phyloP scores from a whole-genome alignment of 2,113 vertebrate species.

The Microtus oregoni region DNA sequence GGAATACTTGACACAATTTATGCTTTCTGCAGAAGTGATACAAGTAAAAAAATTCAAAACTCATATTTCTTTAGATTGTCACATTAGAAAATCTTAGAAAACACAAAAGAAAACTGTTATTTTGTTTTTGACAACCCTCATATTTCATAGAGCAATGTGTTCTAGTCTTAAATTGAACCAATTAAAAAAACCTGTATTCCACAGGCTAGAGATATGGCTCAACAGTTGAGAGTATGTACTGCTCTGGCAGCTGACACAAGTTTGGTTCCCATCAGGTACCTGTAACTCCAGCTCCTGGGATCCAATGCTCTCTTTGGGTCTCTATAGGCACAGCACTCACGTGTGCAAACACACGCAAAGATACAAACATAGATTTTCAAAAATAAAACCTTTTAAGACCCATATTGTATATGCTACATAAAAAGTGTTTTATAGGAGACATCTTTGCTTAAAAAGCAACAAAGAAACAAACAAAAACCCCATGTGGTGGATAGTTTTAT shows the following conservation, averaged over 20 bases:
- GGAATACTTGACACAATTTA: constrained; percentile 20
- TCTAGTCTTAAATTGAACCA: constrained; percentile 14
- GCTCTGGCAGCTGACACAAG: neutral
- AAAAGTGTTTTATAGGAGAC: neutral
- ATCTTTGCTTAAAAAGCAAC: constrained; percentile 29
- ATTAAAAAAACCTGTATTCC: constrained; percentile 13
- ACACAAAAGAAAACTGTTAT: neutral
- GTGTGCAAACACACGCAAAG: neutral
- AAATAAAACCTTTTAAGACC: neutral
- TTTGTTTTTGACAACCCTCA: constrained; percentile 3
- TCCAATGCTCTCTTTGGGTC: neutral
- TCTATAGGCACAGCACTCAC: neutral
- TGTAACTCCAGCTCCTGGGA: neutral
- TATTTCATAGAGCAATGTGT: neutral
- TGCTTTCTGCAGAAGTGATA: constrained; percentile 39
- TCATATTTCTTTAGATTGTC: neutral
- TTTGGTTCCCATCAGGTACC: neutral
- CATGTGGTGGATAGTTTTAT: neutral
- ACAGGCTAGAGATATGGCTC: neutral
- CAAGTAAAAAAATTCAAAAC: constrained; percentile 13
- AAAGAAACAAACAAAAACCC: neutral
- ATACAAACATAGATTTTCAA: neutral
- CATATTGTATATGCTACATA: neutral
- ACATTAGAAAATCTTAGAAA: constrained; percentile 48
- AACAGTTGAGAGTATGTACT: neutral